A percentile compares a stretch with the other conserved stretches of the same genome.
phyloP scores from a whole-genome alignment of 64 coral and sea anemone species.

The Actinia tenebrosa region DNA sequence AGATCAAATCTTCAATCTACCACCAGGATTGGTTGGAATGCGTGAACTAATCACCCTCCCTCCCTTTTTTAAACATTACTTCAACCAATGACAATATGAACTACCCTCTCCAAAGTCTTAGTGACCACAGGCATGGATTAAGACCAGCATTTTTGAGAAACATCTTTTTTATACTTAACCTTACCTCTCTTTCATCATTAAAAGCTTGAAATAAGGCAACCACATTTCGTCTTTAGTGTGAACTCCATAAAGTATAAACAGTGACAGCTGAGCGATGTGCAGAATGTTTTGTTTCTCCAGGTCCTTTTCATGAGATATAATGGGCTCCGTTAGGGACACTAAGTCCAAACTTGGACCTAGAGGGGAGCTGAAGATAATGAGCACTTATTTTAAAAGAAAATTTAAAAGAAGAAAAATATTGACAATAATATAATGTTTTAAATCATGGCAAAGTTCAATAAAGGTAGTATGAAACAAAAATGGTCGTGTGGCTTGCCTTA shows the following conservation, averaged over 20 bases:
- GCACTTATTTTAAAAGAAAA: not conserved
- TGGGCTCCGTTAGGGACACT: constrained; percentile 29
- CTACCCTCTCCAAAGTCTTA: no score
- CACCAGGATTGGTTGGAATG: no score
- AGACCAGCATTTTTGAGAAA: no score
- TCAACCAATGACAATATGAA: no score
- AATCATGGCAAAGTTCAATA: not conserved
- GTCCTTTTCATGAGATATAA: constrained; percentile 36
- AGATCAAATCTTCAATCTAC: no score
- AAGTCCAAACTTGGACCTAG: constrained; percentile 49
- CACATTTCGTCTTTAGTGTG: constrained; percentile 42
- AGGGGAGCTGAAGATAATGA: constrained; percentile 16
- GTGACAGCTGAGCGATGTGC: constrained; percentile 30
- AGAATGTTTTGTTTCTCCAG: not conserved
- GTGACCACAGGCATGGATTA: no score
- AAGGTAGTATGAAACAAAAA: not conserved
- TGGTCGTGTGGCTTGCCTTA: not conserved
- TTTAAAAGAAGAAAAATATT: no score
- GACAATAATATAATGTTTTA: no score
- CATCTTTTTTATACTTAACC: not conserved
- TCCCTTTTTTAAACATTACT: no score
- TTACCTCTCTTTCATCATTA: constrained; percentile 20
- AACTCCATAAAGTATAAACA: constrained; percentile 48
- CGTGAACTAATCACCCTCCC: no score
- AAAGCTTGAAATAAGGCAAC: constrained; percentile 47